Percentiles rank a stretch among this genome's conserved stretches.
These are phyloP conservation scores for Salticus scenicus DNA, from an alignment of 2,888 invertebrate genomes.

Conservation along the genomic window DNA sequence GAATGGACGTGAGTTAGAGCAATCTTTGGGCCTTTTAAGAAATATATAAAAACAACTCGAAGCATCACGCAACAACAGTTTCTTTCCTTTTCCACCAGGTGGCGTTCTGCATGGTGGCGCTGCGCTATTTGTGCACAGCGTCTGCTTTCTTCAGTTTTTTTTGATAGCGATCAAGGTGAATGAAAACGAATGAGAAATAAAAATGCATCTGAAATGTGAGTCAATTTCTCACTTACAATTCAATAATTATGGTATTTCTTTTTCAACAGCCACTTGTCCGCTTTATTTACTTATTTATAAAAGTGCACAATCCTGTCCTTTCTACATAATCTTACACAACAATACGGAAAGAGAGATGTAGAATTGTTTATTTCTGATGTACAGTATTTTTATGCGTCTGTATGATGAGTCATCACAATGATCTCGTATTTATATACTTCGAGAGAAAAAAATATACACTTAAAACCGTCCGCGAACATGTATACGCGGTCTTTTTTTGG, in stretches of 20 bases:
- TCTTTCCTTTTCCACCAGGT: conserved; percentile 35
- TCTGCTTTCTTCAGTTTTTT: conserved; percentile 7
- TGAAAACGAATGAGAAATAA: conserved; percentile 47
- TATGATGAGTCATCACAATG: conserved; percentile 66
- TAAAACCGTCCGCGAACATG: conserved; percentile 57
- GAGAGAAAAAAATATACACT: conserved; percentile 62
- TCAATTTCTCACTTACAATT: not conserved
- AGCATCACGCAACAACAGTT: conserved; percentile 53
- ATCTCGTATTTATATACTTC: conserved; percentile 24
- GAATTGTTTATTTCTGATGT: conserved; percentile 50
- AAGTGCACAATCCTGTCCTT: conserved; percentile 58
- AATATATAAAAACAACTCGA: conserved; percentile 64
- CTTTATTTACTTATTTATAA: conserved; percentile 53
- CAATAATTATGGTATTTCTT: not conserved
- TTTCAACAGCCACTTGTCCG: conserved; percentile 15
- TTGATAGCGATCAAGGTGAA: conserved; percentile 28
- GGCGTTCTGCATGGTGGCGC: conserved; percentile 44
- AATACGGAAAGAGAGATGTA: conserved; percentile 31
- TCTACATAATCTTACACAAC: conserved; percentile 53
- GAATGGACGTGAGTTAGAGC: conserved; percentile 66
- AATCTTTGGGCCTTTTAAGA: conserved; percentile 69
- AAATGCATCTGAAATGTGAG: conserved; percentile 12
- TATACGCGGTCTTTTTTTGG: conserved; percentile 20
- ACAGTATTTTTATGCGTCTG: conserved; percentile 22
- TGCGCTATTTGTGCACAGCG: conserved; percentile 8